Evolutionary conservation across 2,113 vertebrate species (phyloP).

Genomic region (Coracopsis vasa): DNA sequence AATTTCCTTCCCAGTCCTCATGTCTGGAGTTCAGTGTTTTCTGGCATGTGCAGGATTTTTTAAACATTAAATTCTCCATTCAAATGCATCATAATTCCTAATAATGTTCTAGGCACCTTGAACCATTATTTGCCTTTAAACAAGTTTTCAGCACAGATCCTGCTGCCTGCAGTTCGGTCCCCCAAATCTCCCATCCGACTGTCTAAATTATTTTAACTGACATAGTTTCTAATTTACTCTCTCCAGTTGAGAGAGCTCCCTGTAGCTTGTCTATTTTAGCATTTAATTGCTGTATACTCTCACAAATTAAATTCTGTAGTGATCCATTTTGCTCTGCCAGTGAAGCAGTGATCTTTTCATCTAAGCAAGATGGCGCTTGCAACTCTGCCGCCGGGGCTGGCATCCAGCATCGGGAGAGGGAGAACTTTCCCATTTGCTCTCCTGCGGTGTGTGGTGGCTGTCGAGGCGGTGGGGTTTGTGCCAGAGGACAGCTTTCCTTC

Average conservation of each 20-base stretch:
- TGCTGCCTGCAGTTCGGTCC: slow-evolving; percentile 51
- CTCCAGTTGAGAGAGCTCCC: slow-evolving; percentile 77
- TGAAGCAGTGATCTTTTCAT: slow-evolving; percentile 74
- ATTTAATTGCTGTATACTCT: slow-evolving; percentile 80
- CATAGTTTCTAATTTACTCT: slow-evolving; percentile 80
- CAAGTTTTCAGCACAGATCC: slow-evolving; percentile 45
- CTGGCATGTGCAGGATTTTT: background rate
- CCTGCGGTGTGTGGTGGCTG: background rate
- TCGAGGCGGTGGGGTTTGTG: background rate
- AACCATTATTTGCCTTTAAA: slow-evolving; percentile 57
- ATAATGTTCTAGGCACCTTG: slow-evolving; percentile 47
- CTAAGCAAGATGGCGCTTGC: slow-evolving; percentile 20
- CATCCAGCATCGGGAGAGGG: background rate
- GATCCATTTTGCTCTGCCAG: slow-evolving; percentile 77
- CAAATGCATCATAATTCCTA: slow-evolving; percentile 44
- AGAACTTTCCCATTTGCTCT: background rate
- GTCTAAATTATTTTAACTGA: slow-evolving; percentile 80
- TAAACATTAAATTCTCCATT: slow-evolving; percentile 54
- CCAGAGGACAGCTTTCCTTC: background rate
- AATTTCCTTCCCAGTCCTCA: background rate
- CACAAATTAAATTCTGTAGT: slow-evolving; percentile 79
- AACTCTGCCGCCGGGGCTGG: slow-evolving; percentile 1
- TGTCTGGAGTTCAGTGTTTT: background rate
- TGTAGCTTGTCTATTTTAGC: slow-evolving; percentile 77
- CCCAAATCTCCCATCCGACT: slow-evolving; percentile 65